phyloP scores from a whole-genome alignment of 2,113 vertebrate species.

The Misgurnus mizolepis region DNA sequence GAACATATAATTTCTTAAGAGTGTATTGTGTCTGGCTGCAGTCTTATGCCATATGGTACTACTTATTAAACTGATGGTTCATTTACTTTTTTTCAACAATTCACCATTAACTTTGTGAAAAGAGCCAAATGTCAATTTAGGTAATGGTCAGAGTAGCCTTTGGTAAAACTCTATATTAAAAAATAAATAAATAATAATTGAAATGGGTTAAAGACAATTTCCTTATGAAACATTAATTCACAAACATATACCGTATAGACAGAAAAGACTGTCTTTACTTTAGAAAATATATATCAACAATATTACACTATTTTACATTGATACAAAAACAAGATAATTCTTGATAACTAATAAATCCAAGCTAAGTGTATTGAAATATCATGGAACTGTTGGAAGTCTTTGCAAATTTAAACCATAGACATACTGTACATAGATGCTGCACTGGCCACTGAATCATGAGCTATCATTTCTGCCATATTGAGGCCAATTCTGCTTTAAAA shows the following conservation, averaged over 20 bases:
- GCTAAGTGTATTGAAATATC: neutral
- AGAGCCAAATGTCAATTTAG: neutral
- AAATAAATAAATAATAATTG: neutral
- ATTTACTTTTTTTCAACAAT: neutral
- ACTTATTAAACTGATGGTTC: conserved; percentile 1
- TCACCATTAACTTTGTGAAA: neutral
- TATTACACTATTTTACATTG: conserved; percentile 5
- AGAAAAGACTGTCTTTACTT: too few species aligned
- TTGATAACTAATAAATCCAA: neutral
- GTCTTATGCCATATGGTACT: neutral
- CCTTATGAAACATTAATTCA: neutral
- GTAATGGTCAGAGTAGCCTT: neutral
- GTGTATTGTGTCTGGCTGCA: neutral
- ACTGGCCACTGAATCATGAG: too few species aligned
- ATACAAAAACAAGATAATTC: conserved; percentile 8
- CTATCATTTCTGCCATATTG: too few species aligned
- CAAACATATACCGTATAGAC: neutral
- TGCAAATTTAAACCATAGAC: too few species aligned
- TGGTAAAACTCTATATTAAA: neutral
- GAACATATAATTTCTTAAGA: too few species aligned
- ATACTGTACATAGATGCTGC: too few species aligned
- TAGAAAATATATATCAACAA: neutral
- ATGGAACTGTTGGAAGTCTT: too few species aligned
- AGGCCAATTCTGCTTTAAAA: too few species aligned
- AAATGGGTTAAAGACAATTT: neutral